These are phyloP conservation scores for Itoplectis maculator DNA, from an alignment of 2,888 invertebrate genomes.

Conservation along the genomic window DNA sequence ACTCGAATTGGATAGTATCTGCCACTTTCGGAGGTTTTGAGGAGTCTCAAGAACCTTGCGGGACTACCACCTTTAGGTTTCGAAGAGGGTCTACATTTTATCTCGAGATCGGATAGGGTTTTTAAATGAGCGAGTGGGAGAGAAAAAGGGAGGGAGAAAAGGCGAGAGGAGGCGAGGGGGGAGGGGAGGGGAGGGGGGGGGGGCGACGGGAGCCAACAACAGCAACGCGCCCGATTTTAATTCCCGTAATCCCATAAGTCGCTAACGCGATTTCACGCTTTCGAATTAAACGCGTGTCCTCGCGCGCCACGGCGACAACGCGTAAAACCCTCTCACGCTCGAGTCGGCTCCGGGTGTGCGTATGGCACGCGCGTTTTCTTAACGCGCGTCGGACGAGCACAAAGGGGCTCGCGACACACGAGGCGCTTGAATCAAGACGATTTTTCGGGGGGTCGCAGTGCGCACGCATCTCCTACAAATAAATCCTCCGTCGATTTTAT, in stretches of 20 bases:
- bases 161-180: slow-evolving; percentile 29
- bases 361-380: slow-evolving; percentile 31
- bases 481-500: neutral
- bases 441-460: slow-evolving; percentile 8
- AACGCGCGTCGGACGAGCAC: neutral
- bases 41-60: too few species aligned
- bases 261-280: slow-evolving; percentile 82
- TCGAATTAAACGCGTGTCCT: slow-evolving; percentile 77
- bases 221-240: slow-evolving; percentile 77
- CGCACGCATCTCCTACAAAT: slow-evolving; percentile 11
- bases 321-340: slow-evolving; percentile 19
- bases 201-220: slow-evolving; percentile 33
- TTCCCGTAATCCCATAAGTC: slow-evolving; percentile 80
- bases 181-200: slow-evolving; percentile 38
- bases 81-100: too few species aligned
- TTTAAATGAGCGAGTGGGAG: too few species aligned
- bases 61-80: too few species aligned
- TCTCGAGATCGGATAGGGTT: too few species aligned
- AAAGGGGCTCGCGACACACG: too few species aligned
- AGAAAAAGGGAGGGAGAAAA: slow-evolving; percentile 21
- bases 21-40: too few species aligned
- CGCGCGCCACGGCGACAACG: slow-evolving; percentile 71
- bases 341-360: neutral
- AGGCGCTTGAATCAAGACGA: slow-evolving; percentile 21
- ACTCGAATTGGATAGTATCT: too few species aligned